Evolutionary conservation across 2,113 vertebrate species (phyloP), one percentile per base, ranked within the genome.

Genomic region (Nannobrachium achirus): DNA sequence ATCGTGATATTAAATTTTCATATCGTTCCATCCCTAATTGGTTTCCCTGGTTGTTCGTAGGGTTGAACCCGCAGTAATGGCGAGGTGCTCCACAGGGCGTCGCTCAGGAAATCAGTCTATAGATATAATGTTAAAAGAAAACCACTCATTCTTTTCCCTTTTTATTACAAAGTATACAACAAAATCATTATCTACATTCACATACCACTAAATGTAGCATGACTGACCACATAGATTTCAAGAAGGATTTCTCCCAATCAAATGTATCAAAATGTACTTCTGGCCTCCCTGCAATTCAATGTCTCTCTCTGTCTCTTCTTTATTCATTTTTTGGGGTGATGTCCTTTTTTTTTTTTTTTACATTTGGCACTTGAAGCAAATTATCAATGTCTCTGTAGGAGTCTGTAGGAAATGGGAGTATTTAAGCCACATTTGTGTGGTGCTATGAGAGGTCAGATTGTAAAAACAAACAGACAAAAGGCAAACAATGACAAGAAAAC

Each of bases 151-250:
- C 48, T 85, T 80, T 46, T n/a, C 5, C 2, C 38, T 75, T 83
- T 91, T 92, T 91, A 92, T 91, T 92, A 90, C 56, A 78, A 92
- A 92, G 86, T 84, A 89, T 92, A 92, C 88, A 92, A 92, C 92
- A 88, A 79, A 18, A 33, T 33, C 25, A 33, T 33, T 86, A 90
- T 89, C 80, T 91, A 91, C 91, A 92, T 90, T 92, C 86, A 89
- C 86, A 88, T 79, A 87, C 84, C 77, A 84, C 82, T 45, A 51
- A 76, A 60, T 75, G 87, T 66, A 81, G 79, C 78, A 79, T 81
- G 82, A 78, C 68, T 79, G 56, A 88, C 77, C 76, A 78, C 83
- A 83, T 58, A 33, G 70, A 79, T 56, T 90, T 91, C 89, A 89
- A 89, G 89, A 88, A 87, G 76, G 83, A 33, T 57, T 68, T 66